Base-by-base conservation (phyloP, 1,140 invertebrate genomes). In the Adoxophyes honmai region DNA sequence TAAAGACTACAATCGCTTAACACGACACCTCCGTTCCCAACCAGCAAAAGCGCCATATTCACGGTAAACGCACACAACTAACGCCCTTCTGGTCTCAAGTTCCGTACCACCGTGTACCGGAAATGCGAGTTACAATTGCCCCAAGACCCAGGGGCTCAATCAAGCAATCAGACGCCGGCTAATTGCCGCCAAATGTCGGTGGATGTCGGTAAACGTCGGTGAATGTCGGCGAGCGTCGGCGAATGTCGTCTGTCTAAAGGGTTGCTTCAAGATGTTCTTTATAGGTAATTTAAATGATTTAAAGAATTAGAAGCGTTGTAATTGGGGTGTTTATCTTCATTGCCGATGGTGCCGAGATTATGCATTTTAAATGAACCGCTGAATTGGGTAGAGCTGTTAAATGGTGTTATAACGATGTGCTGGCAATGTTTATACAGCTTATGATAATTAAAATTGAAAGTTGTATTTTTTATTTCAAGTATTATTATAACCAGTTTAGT, bases 111-210 rank as follows among this genome's bases (percentile, higher is more conserved):
- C 35, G 64, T 7, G 28, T 55, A 28, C 18, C 66, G 73, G 73
- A 75, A 67, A 57, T 54, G 57, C 53, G 52, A 54, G 56, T 35
- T 55, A 53, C 52, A 53, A 53, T 53, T 35, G 34, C 52, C 52
- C 42, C 42, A 48, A 48, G 42, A 48, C 42, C 42, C 42, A 48
- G 42, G 42, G 42, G 42, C 42, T 48, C 42, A 48, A 48, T 36
- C 52, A 53, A 35, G 34, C 35, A 36, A 35, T 53, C 52, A 53
- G 33, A 53, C 52, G 35, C 33, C 52, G 35, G 39, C 56, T 70
- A 75, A 75, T 75, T 75, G 66, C 53, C 48, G 38, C 56, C 66
- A 68, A 72, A 69, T 72, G 66, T 58, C 55, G 48, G 58, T 13
- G 16, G 38, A 33, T 59, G 42, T 39, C 56, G 56, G 14, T 11